Base-by-base conservation (phyloP, 2,113 vertebrate genomes). In the Ornithorhynchus anatinus region DNA sequence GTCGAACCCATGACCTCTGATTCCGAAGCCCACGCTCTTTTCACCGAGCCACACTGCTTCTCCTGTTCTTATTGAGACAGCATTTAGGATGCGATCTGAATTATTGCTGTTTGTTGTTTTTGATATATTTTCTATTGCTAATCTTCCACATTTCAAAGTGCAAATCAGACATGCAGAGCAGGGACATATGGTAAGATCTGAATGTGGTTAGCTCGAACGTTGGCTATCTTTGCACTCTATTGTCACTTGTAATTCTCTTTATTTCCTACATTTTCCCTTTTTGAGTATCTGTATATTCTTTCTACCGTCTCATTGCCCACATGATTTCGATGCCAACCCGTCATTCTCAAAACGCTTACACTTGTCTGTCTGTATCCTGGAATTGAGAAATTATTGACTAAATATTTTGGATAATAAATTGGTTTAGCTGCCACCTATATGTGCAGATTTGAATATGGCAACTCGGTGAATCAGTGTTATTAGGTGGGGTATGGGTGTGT, bases 41-140 rank as follows among this genome's bases (percentile, higher is more conserved):
- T n/a, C n/a, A n/a, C n/a, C n/a, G n/a, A n/a, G n/a, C n/a, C n/a
- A n/a, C n/a, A n/a, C n/a, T n/a, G n/a, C n/a, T n/a, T n/a, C n/a
- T n/a, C n/a, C n/a, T n/a, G 11, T 42, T 88, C 54, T 77, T 72
- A 57, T 84, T 79, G 64, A 84, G 35, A 67, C 42, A 75, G 52
- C 62, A 64, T 32, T 71, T 64, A 70, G 66, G 82, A 75, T 75
- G 36, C 17, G 63, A 32, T 72, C 25, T 23, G 5, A 17, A 7
- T 27, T 10, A 27, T 23, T 58, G 32, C 25, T 6, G 14, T 22
- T 27, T 53, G 23, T 23, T 31, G 10, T 65, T 63, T 39, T 50
- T n/a, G 59, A 62, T 63, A 52, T 58, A n/a, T n/a, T n/a, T n/a
- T n/a, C n/a, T n/a, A n/a, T n/a, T n/a, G n/a, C n/a, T n/a, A n/a